Evolutionary conservation across 2,797 vertebrate genomes (phyloP), one percentile per base, ranked within the genome.

Genomic region (Danio tinwini): DNA sequence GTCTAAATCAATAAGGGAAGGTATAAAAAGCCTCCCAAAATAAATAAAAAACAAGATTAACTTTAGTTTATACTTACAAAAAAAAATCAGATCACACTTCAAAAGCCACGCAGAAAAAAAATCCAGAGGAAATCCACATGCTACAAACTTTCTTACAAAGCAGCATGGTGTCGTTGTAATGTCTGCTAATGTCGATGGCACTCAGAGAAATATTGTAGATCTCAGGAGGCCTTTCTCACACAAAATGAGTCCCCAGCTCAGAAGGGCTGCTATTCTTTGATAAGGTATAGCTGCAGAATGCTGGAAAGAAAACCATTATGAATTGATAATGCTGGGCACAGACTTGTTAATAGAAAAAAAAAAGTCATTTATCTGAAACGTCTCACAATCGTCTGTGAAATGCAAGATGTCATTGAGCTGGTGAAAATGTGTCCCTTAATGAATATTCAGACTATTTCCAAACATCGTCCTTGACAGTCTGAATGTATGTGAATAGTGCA

Each of bases 251-350:
- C 88, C 74, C 69, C 83, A 83, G 79, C 85, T 69, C 80, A 83
- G 85, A 88, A 90, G 86, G 91, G 87, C 93, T 94, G 93, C 87
- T 84, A 74, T 89, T 89, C 87, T 87, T 90, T 81, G 93, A 94
- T 94, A 94, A 94, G 93, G 88, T 88, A 81, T 80, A 86, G 89
- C 88, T 88, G 87, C 82, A 88, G 86, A 87, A 89, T 81, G 84
- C 88, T 86, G 88, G 86, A 86, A 89, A 85, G 84, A 91, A 92
- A 91, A 83, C 89, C 89, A 92, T 93, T 93, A 88, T 90, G 84
- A 90, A 90, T 90, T 92, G 93, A 92, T 93, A 94, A 91, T 88
- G 85, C 86, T 81, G 74, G 87, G 89, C 91, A 81, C 90, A 75
- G 87, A 86, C 86, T 82, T 87, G 84, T 88, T 92, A 91, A 93